A percentile compares a stretch with the other conserved stretches of the same genome.
Evolutionary conservation across 2,113 vertebrate genomes (phyloP).

Genomic region (Mesoclemmys tuberculata): DNA sequence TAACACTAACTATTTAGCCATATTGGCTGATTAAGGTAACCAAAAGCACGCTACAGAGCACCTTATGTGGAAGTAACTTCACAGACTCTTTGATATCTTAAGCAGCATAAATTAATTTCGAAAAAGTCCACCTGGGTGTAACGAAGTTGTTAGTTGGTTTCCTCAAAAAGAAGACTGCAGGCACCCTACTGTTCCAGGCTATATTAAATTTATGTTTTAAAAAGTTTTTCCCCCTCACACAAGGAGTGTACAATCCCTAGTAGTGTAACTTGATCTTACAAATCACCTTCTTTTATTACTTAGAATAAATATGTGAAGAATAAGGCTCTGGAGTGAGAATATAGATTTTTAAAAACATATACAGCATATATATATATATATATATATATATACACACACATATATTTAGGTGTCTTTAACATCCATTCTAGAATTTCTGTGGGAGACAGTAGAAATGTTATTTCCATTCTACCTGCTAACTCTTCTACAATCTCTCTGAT

Average conservation of each 20-base stretch:
- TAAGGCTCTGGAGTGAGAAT: background rate
- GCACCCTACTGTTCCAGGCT: background rate
- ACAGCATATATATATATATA: too few relatives aligned
- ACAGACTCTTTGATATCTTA: background rate
- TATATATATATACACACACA: too few relatives aligned
- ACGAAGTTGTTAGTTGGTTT: background rate
- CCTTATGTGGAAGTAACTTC: background rate
- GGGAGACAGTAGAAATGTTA: background rate
- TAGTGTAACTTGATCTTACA: background rate
- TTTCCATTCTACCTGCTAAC: background rate
- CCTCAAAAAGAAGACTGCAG: constrained; percentile 5
- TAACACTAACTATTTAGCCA: background rate
- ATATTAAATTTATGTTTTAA: background rate
- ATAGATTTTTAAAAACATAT: background rate
- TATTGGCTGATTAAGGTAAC: background rate
- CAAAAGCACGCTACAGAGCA: background rate
- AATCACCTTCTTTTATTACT: constrained; percentile 20
- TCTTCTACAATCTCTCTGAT: background rate
- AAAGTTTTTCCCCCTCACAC: background rate
- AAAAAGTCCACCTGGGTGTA: background rate
- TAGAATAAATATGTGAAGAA: background rate
- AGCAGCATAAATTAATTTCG: background rate
- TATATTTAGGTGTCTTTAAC: background rate
- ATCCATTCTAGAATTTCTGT: background rate
- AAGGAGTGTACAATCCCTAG: background rate